Conservation (phyloP, 2,888 invertebrate genomes). For the Bimastos eiseni region DNA sequence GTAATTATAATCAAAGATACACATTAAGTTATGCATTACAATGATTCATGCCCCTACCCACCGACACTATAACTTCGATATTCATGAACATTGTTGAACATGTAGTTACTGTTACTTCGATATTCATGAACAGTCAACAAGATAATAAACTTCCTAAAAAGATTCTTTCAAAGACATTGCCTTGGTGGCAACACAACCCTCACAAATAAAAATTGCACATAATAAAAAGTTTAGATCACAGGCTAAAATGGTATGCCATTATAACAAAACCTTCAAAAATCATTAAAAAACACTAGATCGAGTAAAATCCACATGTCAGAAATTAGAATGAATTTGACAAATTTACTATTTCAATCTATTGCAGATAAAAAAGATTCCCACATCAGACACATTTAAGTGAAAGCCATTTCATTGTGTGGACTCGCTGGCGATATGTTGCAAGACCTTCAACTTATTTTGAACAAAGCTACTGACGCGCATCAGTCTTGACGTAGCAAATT, state of each 20-base stretch:
- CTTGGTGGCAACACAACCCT: background rate
- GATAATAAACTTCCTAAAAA: background rate
- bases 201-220: background rate
- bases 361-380: background rate
- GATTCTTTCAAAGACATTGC: background rate
- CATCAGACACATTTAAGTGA: background rate
- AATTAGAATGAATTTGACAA: background rate
- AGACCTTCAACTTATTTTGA: background rate
- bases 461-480: background rate
- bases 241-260: background rate
- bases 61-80: too few species aligned
- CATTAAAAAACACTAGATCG: background rate
- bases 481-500: background rate
- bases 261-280: slow-evolving; percentile 5
- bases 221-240: slow-evolving; percentile 3
- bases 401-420: background rate
- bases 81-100: too few species aligned
- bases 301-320: background rate
- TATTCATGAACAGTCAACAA: background rate
- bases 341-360: background rate
- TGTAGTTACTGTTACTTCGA: too few species aligned
- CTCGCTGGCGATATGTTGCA: background rate
- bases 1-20: background rate
- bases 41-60: background rate
- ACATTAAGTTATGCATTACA: background rate